Conservation (phyloP, 23 tunicate species). For the Trididemnum nubilum region DNA sequence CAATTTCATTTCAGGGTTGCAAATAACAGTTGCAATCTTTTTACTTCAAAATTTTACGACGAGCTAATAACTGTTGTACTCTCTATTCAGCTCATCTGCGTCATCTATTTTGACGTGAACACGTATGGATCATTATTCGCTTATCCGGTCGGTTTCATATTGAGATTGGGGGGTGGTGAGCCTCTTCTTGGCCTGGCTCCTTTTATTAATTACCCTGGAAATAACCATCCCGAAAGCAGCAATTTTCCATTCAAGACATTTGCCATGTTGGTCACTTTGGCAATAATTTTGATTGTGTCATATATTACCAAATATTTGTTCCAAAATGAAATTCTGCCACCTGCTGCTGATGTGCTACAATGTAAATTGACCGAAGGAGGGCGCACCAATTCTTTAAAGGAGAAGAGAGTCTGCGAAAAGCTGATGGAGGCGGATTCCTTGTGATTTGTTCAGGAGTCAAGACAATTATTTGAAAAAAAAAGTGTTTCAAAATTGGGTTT, state of each 20-base stretch:
- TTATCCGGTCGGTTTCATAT: conserved; percentile 38
- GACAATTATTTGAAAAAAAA: too few species aligned
- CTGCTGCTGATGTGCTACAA: conserved; percentile 45
- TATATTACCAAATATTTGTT: conserved; percentile 30
- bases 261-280: conserved; percentile 54
- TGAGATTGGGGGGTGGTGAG: conserved; percentile 88
- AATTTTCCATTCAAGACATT: conserved; percentile 85
- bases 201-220: conserved; percentile 66
- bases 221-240: conserved; percentile 19
- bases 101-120: conserved; percentile 70
- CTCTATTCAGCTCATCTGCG: conserved; percentile 65
- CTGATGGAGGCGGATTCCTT: background rate
- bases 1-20: too few species aligned
- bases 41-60: too few species aligned
- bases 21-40: too few species aligned
- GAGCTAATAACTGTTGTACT: too few species aligned
- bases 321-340: conserved; percentile 34
- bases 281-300: conserved; percentile 39
- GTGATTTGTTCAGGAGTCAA: background rate
- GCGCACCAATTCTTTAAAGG: conserved; percentile 30
- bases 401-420: background rate
- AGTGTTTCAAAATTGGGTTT: too few species aligned
- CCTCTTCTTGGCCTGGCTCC: conserved; percentile 44
- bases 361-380: conserved; percentile 74
- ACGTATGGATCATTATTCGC: conserved; percentile 73